phyloP scores from a whole-genome alignment of 92 coral and sea anemone genomes.

The Palythoa grandis region DNA sequence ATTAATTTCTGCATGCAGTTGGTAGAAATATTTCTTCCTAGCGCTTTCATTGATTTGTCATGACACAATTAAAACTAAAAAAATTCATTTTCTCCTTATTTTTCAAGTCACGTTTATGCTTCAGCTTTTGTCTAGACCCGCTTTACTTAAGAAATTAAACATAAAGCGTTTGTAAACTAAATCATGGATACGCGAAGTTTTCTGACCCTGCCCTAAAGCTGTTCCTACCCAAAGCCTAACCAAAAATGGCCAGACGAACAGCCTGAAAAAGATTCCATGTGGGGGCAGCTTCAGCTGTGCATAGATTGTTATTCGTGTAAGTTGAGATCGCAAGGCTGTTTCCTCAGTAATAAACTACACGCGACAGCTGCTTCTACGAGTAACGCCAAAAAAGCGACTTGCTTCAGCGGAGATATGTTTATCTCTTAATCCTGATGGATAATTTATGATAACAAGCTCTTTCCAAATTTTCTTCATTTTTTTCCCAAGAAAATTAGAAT shows the following conservation, averaged over 20 bases:
- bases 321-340: conserved; percentile 2
- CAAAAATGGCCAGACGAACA: conserved; percentile 35
- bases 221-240: not conserved
- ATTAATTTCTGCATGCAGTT: not conserved
- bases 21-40: not conserved
- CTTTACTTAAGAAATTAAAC: not conserved
- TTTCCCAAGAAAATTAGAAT: not conserved
- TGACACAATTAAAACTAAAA: not conserved
- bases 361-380: conserved; percentile 33
- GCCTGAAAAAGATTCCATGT: not conserved
- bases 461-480: not conserved
- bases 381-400: conserved; percentile 22
- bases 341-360: not conserved
- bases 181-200: not conserved
- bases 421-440: not conserved
- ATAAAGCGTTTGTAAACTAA: not conserved
- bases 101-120: conserved; percentile 10
- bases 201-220: conserved; percentile 17
- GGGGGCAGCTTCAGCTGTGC: conserved; percentile 33
- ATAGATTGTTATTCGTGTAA: not conserved
- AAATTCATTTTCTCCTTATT: not conserved
- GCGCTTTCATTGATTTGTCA: not conserved
- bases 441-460: not conserved
- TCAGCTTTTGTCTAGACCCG: conserved; percentile 25
- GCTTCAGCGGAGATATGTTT: conserved; percentile 20